Percentiles rank a stretch among this genome's conserved stretches.
Evolutionary conservation across 2,113 vertebrate genomes (phyloP).

Genomic region (Vidua chalybeata): DNA sequence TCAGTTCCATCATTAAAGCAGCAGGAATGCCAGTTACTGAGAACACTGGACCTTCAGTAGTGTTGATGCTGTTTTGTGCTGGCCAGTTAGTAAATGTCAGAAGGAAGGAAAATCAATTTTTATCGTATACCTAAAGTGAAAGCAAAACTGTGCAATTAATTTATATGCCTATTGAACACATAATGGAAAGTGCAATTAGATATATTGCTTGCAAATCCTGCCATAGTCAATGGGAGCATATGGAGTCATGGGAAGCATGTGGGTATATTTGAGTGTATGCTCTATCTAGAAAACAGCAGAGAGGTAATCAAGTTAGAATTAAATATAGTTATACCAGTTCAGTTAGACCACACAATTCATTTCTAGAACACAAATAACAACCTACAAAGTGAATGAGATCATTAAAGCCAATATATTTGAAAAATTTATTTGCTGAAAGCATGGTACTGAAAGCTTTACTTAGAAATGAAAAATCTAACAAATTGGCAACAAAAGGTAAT

Average conservation of each 20-base stretch:
- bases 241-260: neutral
- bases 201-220: conserved; percentile 46
- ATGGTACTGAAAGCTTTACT: conserved; percentile 25
- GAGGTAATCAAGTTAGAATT: conserved; percentile 50
- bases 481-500: conserved; percentile 23
- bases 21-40: neutral
- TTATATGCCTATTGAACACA: conserved; percentile 28
- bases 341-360: conserved; percentile 32
- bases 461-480: conserved; percentile 46
- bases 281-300: neutral
- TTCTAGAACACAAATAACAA: conserved; percentile 28
- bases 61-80: neutral
- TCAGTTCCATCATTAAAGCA: neutral
- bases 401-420: conserved; percentile 23
- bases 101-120: conserved; percentile 46
- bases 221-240: neutral
- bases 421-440: conserved; percentile 41
- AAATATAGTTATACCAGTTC: conserved; percentile 42
- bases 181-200: conserved; percentile 60
- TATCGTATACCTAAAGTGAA: neutral
- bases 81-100: neutral
- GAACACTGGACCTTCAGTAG: neutral
- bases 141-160: conserved; percentile 24
- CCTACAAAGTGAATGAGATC: conserved; percentile 19
- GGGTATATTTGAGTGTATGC: neutral